These are phyloP conservation scores for Leistus spinibarbis DNA, from an alignment of 2,888 invertebrate species.

Conservation along the genomic window DNA sequence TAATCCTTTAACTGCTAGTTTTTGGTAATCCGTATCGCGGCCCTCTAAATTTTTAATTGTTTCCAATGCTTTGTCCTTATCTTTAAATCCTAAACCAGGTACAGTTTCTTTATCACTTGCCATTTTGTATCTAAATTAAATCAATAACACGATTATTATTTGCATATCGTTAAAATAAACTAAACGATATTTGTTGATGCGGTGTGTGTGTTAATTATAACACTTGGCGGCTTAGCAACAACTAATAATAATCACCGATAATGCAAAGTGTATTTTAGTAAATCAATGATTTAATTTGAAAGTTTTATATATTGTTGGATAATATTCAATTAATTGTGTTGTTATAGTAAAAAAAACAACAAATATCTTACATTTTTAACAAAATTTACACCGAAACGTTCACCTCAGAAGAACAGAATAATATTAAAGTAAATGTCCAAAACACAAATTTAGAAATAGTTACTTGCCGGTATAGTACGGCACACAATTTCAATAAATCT, in stretches of 20 bases:
- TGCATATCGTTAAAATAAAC: background rate
- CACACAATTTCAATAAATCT: conserved; percentile 14
- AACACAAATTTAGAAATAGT: conserved; percentile 38
- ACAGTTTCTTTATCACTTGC: conserved; percentile 62
- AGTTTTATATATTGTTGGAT: no score
- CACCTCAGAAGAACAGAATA: conserved; percentile 29
- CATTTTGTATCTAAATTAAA: conserved; percentile 20
- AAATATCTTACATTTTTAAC: background rate
- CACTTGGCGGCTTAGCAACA: conserved; percentile 24
- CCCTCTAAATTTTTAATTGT: conserved; percentile 72
- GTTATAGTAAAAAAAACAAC: background rate
- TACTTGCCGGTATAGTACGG: conserved; percentile 24
- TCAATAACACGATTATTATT: background rate
- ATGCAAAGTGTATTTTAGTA: no score
- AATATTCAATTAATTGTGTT: no score
- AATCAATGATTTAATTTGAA: no score
- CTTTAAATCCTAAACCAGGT: conserved; percentile 78
- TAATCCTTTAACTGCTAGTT: conserved; percentile 72
- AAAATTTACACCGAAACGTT: conserved; percentile 7
- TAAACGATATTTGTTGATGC: background rate
- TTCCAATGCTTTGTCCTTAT: conserved; percentile 72
- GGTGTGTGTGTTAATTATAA: conserved; percentile 18
- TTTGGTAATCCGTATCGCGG: conserved; percentile 79
- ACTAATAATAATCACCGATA: background rate
- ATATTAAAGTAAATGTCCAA: conserved; percentile 36